Base-by-base conservation (phyloP, 2,113 vertebrate species). In the Reinhardtius hippoglossoides region DNA sequence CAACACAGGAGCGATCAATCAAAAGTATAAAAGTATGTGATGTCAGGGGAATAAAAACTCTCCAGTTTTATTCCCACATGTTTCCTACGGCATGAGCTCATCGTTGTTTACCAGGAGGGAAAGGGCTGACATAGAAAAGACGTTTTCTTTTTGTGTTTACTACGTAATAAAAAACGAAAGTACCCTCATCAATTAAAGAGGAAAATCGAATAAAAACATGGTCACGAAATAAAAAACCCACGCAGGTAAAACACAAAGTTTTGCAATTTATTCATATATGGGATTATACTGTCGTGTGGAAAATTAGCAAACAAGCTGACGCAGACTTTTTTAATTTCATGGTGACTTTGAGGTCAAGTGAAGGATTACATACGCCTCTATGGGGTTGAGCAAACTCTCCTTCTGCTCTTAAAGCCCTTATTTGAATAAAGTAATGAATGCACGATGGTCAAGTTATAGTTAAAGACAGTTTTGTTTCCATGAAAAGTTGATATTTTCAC, bases 331-430 rank as follows among this genome's bases (percentile, higher is more conserved):
- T 81, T 78, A 64, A 83, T 90, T 85, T 90, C 86, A 88, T 74
- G 76, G 74, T 56, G 84, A 86, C 84, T 84, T 86, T 76, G 66
- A 88, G 80, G 68, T 83, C 76, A 80, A 69, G 42, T 75, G 78
- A 69, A 75, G 81, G 85, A 86, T 86, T 80, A 86, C 64, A 59
- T 8, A 40, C 13, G 37, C 15, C 27, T 78, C 55, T 52, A 5
- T 63, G 31, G 56, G 61, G 37, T 9, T 64, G 56, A 84, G 26
- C 16, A 65, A 78, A 21, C 42, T 31, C 31, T 31, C 31, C 18
- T 18, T 23, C 50, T 56, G 42, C 68, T 73, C 10, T 21, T 9
- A 67, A 82, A 84, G 61, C 67, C 59, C 56, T 37, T 20, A 58
- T 84, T 90, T 78, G 56, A 84, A 80, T 71, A 55, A 73, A 84